Percentiles rank a stretch among this genome's conserved stretches.
Evolutionary conservation across 2,888 invertebrate genomes (phyloP).

Genomic region (Julus scanicus): DNA sequence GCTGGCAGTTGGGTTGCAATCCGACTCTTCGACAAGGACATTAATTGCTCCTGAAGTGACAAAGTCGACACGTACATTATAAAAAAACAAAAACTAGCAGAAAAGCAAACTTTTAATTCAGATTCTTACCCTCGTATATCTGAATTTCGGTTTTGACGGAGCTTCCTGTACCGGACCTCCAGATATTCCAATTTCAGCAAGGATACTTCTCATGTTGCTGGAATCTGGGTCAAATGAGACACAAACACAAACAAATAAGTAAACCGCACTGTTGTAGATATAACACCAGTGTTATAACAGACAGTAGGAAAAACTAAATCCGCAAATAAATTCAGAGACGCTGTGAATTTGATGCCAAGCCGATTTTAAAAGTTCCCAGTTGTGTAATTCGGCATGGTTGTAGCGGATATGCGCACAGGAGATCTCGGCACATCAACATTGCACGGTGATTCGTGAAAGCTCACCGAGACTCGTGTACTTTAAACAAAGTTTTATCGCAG

Average conservation of each 20-base stretch:
- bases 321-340: no score
- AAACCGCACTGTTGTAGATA: no score
- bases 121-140: conserved; percentile 53
- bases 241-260: not conserved
- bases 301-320: no score
- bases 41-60: conserved; percentile 73
- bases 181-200: conserved; percentile 31
- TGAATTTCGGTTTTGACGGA: conserved; percentile 49
- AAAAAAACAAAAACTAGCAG: not conserved
- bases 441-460: no score
- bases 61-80: not conserved
- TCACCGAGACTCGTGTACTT: no score
- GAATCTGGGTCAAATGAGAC: not conserved
- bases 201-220: conserved; percentile 51
- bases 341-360: no score
- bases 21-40: conserved; percentile 77
- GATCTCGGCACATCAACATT: no score
- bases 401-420: no score
- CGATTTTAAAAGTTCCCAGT: no score
- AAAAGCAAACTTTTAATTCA: not conserved
- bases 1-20: conserved; percentile 79
- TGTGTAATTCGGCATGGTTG: no score
- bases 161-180: not conserved
- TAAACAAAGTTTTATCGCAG: no score
- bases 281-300: no score